A percentile compares a stretch with the other conserved stretches of the same genome.
Conservation (phyloP, 2,888 invertebrate species). For the Agrochola lota region DNA sequence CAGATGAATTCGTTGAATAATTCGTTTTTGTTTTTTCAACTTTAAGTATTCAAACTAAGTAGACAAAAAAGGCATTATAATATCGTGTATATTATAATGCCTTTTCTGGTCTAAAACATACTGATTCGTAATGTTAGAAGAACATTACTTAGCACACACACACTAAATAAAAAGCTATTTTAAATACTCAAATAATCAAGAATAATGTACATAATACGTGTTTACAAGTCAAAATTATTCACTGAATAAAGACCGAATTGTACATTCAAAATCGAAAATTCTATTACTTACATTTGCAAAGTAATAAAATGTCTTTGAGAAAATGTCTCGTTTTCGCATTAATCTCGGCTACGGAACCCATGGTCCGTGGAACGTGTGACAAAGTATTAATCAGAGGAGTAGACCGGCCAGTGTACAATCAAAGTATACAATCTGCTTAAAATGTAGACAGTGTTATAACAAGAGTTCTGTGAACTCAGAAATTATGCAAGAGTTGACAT, state of each 20-base stretch:
- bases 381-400: no score
- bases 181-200: conserved; percentile 1
- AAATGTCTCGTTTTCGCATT: not conserved
- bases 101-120: not conserved
- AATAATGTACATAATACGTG: not conserved
- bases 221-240: not conserved
- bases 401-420: no score
- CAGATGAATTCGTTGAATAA: not conserved
- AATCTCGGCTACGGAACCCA: no score
- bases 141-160: not conserved
- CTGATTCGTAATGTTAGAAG: not conserved
- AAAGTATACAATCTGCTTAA: no score
- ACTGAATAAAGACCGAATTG: not conserved
- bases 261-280: not conserved
- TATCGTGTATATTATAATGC: not conserved
- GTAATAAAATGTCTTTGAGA: not conserved
- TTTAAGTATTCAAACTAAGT: no score
- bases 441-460: no score
- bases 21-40: no score
- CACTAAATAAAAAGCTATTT: not conserved
- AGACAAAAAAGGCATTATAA: no score
- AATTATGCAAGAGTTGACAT: no score
- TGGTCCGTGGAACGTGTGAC: no score
- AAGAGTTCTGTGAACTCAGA: no score
- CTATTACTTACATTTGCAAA: not conserved